phyloP scores from a whole-genome alignment of 1,140 invertebrate genomes.

The Neodiprion pinetum region DNA sequence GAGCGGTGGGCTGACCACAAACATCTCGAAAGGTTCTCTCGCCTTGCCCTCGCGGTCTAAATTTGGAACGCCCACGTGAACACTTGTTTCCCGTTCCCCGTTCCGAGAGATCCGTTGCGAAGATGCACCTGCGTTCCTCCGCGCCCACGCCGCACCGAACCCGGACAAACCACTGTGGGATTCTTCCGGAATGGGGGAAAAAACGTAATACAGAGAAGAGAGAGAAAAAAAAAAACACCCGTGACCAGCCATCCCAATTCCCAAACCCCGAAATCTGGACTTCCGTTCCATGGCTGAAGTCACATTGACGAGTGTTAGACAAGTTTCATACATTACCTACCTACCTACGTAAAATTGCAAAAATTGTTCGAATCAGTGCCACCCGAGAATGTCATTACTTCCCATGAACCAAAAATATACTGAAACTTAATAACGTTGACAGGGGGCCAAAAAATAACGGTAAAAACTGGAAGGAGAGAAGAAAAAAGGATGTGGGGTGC shows the following conservation, averaged over 20 bases:
- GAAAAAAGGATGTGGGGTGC: too few species aligned
- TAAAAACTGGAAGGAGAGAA: too few species aligned
- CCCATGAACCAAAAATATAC: too few species aligned
- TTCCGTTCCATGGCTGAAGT: slow-evolving; percentile 35
- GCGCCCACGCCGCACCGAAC: slow-evolving; percentile 33
- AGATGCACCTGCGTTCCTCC: slow-evolving; percentile 48
- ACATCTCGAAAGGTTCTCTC: slow-evolving; percentile 35
- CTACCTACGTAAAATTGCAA: too few species aligned
- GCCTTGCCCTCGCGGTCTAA: slow-evolving; percentile 35
- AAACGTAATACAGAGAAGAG: too few species aligned
- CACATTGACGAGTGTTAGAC: too few species aligned
- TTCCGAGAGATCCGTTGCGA: slow-evolving; percentile 24
- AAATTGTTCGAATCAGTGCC: too few species aligned
- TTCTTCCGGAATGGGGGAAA: slow-evolving; percentile 37
- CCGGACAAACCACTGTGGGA: slow-evolving; percentile 20
- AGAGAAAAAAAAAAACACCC: too few species aligned
- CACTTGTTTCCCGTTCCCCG: slow-evolving; percentile 29
- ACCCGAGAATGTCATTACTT: too few species aligned
- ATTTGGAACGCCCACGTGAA: slow-evolving; percentile 50
- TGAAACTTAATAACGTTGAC: too few species aligned
- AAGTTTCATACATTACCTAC: too few species aligned
- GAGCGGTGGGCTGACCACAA: slow-evolving; percentile 46
- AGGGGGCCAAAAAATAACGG: too few species aligned
- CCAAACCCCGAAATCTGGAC: slow-evolving; percentile 40
- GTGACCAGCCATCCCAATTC: slow-evolving; percentile 24